Percentiles rank a stretch among this genome's conserved stretches.
phyloP scores from a whole-genome alignment of 2,888 invertebrate genomes.

The Ceramica pisi region DNA sequence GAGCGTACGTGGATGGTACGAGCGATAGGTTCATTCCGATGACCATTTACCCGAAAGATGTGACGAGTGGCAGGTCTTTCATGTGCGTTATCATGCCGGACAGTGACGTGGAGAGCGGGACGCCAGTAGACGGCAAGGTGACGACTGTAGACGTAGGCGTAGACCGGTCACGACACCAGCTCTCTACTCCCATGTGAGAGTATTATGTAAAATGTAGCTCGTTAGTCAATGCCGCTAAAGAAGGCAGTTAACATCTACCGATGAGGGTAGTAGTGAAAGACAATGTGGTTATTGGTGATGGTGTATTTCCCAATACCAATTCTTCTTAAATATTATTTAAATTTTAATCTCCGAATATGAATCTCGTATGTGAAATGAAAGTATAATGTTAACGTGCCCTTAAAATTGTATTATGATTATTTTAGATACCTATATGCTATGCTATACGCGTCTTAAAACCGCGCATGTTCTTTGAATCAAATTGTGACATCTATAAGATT shows the following conservation, averaged over 20 bases:
- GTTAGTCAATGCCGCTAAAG: constrained; percentile 46
- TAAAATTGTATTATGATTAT: constrained; percentile 65
- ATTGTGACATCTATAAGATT: constrained; percentile 12
- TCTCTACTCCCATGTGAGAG: constrained; percentile 88
- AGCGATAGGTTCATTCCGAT: constrained; percentile 96
- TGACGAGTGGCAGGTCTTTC: constrained; percentile 95
- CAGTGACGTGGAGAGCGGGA: constrained; percentile 92
- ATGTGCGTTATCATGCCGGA: constrained; percentile 98
- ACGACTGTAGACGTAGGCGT: constrained; percentile 92
- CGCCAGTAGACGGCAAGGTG: constrained; percentile 91
- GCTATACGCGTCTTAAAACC: constrained; percentile 35
- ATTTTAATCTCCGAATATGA: constrained; percentile 69
- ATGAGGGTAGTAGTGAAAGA: constrained; percentile 48
- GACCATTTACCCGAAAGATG: constrained; percentile 96
- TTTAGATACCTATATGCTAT: constrained; percentile 62
- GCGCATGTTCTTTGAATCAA: constrained; percentile 33
- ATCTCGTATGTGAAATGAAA: constrained; percentile 73
- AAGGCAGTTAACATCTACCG: constrained; percentile 58
- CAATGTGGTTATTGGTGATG: constrained; percentile 59
- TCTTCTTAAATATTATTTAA: constrained; percentile 62
- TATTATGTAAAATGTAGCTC: constrained; percentile 55
- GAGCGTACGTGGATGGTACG: constrained; percentile 95
- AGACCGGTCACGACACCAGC: constrained; percentile 88
- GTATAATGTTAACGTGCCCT: constrained; percentile 68
- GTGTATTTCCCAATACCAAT: constrained; percentile 60